Evolutionary conservation across 2,797 vertebrate genomes (phyloP), one percentile per base, ranked within the genome.

Genomic region (Ptychobarbus kaznakovi): DNA sequence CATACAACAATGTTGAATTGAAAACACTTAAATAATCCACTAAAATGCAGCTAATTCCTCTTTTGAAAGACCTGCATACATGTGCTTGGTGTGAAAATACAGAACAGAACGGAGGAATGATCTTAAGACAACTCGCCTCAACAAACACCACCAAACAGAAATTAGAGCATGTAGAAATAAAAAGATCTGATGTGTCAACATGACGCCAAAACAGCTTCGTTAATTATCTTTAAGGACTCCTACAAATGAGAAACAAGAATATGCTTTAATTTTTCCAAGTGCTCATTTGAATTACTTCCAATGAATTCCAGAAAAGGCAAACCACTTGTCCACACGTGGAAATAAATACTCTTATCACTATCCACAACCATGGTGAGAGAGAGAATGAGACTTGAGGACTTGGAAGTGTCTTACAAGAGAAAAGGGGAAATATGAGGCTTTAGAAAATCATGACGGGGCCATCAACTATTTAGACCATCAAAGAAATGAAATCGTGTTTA

Each of bases 241-340:
- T 32, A 65, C n/a, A 46, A 46, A 65, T 32, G 25, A 65, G 6
- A 20, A 53, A 83, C 44, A 51, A 83, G 28, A 22, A 63, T 65
- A n/a, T n/a, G 8, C 13, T 75, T 76, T 83, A 22, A 0, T 25
- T 53, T 51, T 75, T 66, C 46, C 78, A 78, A 44, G 70, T 83
- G 69, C 56, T 83, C 7, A 22, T 56, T 38, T 83, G 6, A 83
- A 83, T 49, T 7, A 63, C 46, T 77, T 42, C 35, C n/a, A 53
- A 83, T 9, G 32, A 20, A 28, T 42, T 68, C 28, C 28, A 75
- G 42, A 53, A 77, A 40, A 83, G n/a, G 32, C 13, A n/a, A 83
- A 38, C 56, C 70, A 75, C 25, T 70, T 49, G 28, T 42, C 9
- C 16, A 79, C 28, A 38, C 1, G 2, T 32, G 46, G 69, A 68